phyloP scores from a whole-genome alignment of 2,113 vertebrate species.

The Nycticebus coucang region DNA sequence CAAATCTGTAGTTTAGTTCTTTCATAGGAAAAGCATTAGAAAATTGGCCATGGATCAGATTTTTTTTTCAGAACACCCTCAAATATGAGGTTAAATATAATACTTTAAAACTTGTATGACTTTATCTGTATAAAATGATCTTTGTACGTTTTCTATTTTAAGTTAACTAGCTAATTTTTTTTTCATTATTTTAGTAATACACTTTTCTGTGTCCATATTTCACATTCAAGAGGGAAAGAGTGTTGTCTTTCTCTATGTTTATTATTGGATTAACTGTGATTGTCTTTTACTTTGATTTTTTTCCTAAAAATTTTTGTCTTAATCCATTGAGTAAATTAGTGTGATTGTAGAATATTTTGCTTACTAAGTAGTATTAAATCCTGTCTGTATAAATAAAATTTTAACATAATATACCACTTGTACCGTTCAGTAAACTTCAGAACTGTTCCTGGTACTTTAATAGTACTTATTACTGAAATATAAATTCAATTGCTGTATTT shows the following conservation, averaged over 20 bases:
- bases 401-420: background rate
- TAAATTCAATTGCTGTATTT: background rate
- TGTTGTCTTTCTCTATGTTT: background rate
- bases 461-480: background rate
- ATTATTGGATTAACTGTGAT: background rate
- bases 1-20: slow-evolving; percentile 49
- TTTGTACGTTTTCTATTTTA: slow-evolving; percentile 54
- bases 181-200: slow-evolving; percentile 58
- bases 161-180: slow-evolving; percentile 66
- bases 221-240: slow-evolving; percentile 23
- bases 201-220: background rate
- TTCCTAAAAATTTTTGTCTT: slow-evolving; percentile 5
- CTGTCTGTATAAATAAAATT: slow-evolving; percentile 35
- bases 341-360: slow-evolving; percentile 31
- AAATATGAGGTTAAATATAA: slow-evolving; percentile 47
- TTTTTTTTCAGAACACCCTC: slow-evolving; percentile 49
- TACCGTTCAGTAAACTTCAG: background rate
- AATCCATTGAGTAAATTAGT: background rate
- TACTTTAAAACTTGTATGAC: background rate
- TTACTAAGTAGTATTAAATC: slow-evolving; percentile 2
- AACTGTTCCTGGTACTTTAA: background rate
- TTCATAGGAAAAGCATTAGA: slow-evolving; percentile 67
- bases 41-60: slow-evolving; percentile 60
- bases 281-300: slow-evolving; percentile 20
- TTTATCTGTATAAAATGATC: slow-evolving; percentile 63